Evolutionary conservation across 2,888 invertebrate species (phyloP).

Genomic region (Nemotelus nigrinus): DNA sequence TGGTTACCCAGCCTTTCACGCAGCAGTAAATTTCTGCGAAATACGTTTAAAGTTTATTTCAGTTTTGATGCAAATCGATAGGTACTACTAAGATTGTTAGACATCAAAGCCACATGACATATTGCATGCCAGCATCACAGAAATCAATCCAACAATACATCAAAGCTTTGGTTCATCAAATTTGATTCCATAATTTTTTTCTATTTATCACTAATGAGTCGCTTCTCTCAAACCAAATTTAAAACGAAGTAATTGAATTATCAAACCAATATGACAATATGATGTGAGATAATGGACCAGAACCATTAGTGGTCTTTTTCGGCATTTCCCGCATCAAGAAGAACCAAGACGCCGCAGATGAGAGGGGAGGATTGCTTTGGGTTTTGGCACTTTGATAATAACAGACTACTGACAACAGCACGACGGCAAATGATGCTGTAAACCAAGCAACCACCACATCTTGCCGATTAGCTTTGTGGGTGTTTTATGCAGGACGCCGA

Average conservation of each 20-base stretch:
- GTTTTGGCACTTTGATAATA: too few relatives aligned
- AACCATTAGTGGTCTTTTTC: conserved; percentile 27
- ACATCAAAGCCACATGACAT: too few relatives aligned
- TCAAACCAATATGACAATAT: conserved; percentile 43
- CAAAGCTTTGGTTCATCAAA: too few relatives aligned
- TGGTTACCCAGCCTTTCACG: too few relatives aligned
- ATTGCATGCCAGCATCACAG: too few relatives aligned
- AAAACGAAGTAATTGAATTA: conserved; percentile 40
- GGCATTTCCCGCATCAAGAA: background rate
- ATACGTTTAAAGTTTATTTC: too few relatives aligned
- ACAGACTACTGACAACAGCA: background rate
- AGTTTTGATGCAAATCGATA: too few relatives aligned
- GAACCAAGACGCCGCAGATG: too few relatives aligned
- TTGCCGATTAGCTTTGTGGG: conserved; percentile 11
- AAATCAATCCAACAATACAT: too few relatives aligned
- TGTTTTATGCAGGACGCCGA: background rate
- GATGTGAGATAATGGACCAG: conserved; percentile 39
- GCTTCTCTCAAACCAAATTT: background rate
- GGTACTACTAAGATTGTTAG: too few relatives aligned
- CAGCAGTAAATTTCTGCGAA: too few relatives aligned
- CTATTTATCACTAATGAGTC: background rate
- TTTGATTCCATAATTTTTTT: background rate
- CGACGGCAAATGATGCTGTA: conserved; percentile 13
- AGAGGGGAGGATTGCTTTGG: too few relatives aligned
- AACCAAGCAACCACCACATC: background rate